Evolutionary conservation across 2,113 vertebrate species (phyloP).

Genomic region (Petromus typicus): DNA sequence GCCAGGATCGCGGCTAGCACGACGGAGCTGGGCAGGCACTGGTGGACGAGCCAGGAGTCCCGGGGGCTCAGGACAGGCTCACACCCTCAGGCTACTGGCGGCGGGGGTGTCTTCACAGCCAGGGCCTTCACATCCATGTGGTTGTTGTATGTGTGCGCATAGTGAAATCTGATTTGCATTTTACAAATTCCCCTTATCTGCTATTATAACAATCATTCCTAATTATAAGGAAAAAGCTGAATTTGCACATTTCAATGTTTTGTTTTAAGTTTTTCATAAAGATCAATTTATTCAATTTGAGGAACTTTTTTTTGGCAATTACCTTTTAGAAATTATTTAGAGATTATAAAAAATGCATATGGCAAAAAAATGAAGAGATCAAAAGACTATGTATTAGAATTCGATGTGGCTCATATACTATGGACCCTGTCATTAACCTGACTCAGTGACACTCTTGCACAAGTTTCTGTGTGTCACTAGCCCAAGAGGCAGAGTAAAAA

Average conservation of each 20-base stretch:
- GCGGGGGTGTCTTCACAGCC: not conserved
- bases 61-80: too few relatives aligned
- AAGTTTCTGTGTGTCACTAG: not conserved
- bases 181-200: not conserved
- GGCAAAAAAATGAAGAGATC: not conserved
- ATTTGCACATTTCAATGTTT: constrained; percentile 26
- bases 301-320: not conserved
- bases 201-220: not conserved
- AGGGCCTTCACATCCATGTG: not conserved
- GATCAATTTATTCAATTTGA: constrained; percentile 40
- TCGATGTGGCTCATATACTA: not conserved
- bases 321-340: constrained; percentile 53
- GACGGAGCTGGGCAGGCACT: not conserved
- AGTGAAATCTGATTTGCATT: not conserved
- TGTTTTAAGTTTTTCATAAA: constrained; percentile 10
- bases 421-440: not conserved
- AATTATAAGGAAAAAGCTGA: not conserved
- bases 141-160: too few relatives aligned
- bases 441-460: not conserved
- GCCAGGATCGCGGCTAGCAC: not conserved
- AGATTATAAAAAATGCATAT: constrained; percentile 37
- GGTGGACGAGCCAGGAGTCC: too few relatives aligned
- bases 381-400: constrained; percentile 21
- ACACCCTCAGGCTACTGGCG: too few relatives aligned
- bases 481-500: not conserved